These are phyloP conservation scores for Arvicola amphibius DNA, from an alignment of 2,797 vertebrate genomes.

Conservation along the genomic window DNA sequence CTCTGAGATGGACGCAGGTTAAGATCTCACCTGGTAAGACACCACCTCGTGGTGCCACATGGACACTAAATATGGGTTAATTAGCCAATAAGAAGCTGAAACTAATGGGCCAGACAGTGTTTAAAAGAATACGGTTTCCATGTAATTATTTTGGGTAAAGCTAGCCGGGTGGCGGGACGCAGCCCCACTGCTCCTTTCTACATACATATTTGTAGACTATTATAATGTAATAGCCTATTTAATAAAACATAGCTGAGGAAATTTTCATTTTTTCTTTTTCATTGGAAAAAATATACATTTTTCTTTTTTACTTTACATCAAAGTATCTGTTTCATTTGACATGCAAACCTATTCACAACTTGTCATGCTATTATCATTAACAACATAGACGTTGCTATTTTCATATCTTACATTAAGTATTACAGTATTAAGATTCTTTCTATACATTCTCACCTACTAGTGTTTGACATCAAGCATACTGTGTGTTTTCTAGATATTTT, in stretches of 20 bases:
- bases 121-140: no score
- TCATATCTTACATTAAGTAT: background rate
- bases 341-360: background rate
- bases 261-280: conserved; percentile 42
- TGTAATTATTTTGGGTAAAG: no score
- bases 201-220: conserved; percentile 28
- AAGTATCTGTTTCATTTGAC: conserved; percentile 1
- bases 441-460: background rate
- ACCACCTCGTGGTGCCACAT: no score
- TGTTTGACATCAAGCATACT: background rate
- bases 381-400: background rate
- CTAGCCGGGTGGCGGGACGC: no score
- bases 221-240: conserved; percentile 53
- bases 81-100: no score
- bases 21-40: no score
- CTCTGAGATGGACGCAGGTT: no score
- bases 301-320: conserved; percentile 54
- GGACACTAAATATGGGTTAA: no score
- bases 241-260: conserved; percentile 39
- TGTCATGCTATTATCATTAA: background rate
- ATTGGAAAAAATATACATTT: conserved; percentile 13
- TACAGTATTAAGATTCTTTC: conserved; percentile 20
- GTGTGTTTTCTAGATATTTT: conserved; percentile 28
- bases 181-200: no score
- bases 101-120: no score